Conservation (phyloP, 2,797 vertebrate species). For the Centropyge bicolor region DNA sequence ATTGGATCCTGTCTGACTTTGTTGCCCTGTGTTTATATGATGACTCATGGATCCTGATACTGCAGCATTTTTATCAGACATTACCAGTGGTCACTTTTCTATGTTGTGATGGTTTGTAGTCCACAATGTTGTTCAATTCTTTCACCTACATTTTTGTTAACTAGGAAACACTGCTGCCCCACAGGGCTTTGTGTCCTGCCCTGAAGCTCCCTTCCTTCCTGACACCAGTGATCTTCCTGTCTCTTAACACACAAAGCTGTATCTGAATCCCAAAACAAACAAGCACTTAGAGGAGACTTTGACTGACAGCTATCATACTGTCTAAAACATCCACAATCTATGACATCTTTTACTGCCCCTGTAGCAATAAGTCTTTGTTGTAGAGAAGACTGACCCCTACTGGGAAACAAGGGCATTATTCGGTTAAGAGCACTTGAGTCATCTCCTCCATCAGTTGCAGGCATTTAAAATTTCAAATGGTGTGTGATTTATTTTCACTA, state of each 20-base stretch:
- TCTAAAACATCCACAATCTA: conserved; percentile 8
- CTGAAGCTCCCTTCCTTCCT: not conserved
- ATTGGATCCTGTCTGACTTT: not conserved
- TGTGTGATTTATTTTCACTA: not conserved
- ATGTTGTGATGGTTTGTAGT: not conserved
- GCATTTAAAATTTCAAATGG: not conserved
- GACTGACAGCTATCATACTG: conserved; percentile 22
- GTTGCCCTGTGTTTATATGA: not conserved
- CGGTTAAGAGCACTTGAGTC: not conserved
- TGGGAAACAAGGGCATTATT: conserved; percentile 54
- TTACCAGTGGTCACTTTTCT: not conserved
- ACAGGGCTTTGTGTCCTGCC: not conserved
- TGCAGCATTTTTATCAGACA: not conserved
- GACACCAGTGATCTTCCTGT: conserved; percentile 50
- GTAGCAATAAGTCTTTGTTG: conserved; percentile 31
- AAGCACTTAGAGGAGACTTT: conserved; percentile 12
- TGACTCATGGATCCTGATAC: not conserved
- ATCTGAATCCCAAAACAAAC: conserved; percentile 38
- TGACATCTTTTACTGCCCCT: not conserved
- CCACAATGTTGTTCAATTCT: not conserved
- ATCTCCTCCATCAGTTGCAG: not conserved
- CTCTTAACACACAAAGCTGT: not conserved
- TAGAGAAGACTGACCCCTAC: conserved; percentile 75
- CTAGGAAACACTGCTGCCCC: not conserved
- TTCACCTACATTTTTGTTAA: not conserved